Evolutionary conservation across 92 coral and sea anemone genomes (phyloP).

Genomic region (Epizoanthus fatuus): DNA sequence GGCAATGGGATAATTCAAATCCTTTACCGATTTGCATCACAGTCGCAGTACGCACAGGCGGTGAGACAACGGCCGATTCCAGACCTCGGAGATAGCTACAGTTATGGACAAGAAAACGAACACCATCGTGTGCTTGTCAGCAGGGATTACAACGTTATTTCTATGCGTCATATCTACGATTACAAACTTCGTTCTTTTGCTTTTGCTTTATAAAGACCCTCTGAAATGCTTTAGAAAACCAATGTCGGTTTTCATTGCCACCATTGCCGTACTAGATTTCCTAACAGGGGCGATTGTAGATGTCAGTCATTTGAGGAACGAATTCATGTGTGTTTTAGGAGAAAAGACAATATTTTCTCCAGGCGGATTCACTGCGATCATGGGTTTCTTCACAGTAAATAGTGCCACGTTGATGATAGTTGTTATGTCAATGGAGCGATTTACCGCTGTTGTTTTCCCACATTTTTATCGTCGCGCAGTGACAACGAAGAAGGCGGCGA

Average conservation of each 20-base stretch:
- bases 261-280: neutral
- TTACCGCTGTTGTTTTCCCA: neutral
- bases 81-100: too few species aligned
- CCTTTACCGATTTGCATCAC: too few species aligned
- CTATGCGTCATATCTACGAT: neutral
- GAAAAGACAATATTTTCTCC: neutral
- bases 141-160: neutral
- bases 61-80: too few species aligned
- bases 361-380: neutral
- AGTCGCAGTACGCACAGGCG: too few species aligned
- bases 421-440: neutral
- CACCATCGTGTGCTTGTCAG: neutral
- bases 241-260: neutral
- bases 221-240: slow-evolving; percentile 9
- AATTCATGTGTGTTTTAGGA: neutral
- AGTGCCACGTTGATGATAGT: neutral
- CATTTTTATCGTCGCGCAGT: neutral
- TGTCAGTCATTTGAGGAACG: slow-evolving; percentile 4
- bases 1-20: too few species aligned
- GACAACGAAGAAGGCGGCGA: neutral
- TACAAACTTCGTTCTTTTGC: neutral
- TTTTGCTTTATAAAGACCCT: slow-evolving; percentile 2
- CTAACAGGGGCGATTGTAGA: slow-evolving; percentile 7
- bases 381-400: slow-evolving; percentile 2
- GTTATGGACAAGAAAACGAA: neutral